phyloP scores from a whole-genome alignment of 2,113 vertebrate genomes.

The Dascyllus trimaculatus region DNA sequence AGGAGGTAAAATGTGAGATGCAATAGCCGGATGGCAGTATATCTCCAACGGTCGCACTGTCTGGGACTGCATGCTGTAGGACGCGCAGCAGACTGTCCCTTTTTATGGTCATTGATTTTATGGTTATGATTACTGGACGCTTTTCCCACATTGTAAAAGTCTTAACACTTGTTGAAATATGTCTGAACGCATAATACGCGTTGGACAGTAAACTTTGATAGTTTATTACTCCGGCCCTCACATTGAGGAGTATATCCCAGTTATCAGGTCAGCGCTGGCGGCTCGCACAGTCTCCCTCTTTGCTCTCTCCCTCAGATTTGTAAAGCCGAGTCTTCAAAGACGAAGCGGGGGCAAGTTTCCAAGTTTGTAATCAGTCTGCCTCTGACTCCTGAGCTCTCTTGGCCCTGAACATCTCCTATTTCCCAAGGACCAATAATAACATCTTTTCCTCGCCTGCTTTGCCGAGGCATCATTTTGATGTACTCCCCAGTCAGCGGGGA shows the following conservation, averaged over 20 bases:
- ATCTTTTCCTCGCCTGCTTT: slow-evolving; percentile 56
- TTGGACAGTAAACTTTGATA: slow-evolving; percentile 5
- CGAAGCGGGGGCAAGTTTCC: slow-evolving; percentile 30
- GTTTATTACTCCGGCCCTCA: not conserved
- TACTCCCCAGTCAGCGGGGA: slow-evolving; percentile 34
- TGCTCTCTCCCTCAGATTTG: slow-evolving; percentile 20
- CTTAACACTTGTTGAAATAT: not conserved
- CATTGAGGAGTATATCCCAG: slow-evolving; percentile 15
- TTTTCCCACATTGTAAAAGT: too few relatives aligned
- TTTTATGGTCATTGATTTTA: slow-evolving; percentile 17
- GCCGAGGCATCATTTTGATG: slow-evolving; percentile 60
- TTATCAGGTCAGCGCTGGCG: slow-evolving; percentile 7
- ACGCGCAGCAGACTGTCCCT: not conserved
- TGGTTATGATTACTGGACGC: not conserved
- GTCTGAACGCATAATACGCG: not conserved
- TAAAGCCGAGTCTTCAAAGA: slow-evolving; percentile 55
- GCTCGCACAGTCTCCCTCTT: slow-evolving; percentile 1
- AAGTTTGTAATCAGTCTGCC: slow-evolving; percentile 64
- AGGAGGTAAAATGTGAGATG: not conserved
- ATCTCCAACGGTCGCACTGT: not conserved
- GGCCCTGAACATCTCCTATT: slow-evolving; percentile 46
- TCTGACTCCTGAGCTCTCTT: slow-evolving; percentile 55
- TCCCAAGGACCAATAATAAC: slow-evolving; percentile 60
- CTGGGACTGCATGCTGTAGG: not conserved
- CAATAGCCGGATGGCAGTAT: not conserved